phyloP scores from a whole-genome alignment of 2,113 vertebrate species.

The Scomber japonicus region DNA sequence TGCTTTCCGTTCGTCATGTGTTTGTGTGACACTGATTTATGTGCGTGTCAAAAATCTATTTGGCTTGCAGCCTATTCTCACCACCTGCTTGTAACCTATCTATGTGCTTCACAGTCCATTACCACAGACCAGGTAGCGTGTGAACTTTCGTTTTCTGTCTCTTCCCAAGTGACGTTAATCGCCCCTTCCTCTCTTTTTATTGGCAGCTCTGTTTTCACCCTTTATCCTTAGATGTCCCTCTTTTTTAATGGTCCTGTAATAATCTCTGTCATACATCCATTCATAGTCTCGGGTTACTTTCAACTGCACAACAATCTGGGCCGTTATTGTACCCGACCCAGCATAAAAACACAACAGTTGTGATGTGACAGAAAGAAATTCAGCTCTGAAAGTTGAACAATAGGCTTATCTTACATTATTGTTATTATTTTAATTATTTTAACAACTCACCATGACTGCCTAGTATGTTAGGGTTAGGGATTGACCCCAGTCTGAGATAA shows the following conservation, averaged over 20 bases:
- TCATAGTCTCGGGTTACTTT: not conserved
- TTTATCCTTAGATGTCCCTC: slow-evolving; percentile 37
- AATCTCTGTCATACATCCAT: slow-evolving; percentile 6
- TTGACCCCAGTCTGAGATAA: not conserved
- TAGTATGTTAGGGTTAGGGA: not conserved
- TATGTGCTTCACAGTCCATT: slow-evolving; percentile 29
- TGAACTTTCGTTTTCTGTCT: slow-evolving; percentile 51
- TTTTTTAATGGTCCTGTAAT: not conserved
- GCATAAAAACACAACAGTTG: slow-evolving; percentile 39
- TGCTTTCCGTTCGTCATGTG: not conserved
- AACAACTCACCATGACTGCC: not conserved
- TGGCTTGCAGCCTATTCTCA: slow-evolving; percentile 40
- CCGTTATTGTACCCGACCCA: slow-evolving; percentile 19
- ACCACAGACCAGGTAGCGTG: slow-evolving; percentile 44
- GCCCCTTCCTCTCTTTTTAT: slow-evolving; percentile 64
- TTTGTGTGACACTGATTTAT: slow-evolving; percentile 22
- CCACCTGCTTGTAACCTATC: slow-evolving; percentile 51
- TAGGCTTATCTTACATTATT: not conserved
- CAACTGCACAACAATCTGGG: not conserved
- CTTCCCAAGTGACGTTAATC: slow-evolving; percentile 47
- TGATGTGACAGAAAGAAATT: slow-evolving; percentile 40
- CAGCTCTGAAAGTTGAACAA: not conserved
- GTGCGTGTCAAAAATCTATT: slow-evolving; percentile 28
- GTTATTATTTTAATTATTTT: not conserved
- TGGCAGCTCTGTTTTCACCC: slow-evolving; percentile 57